phyloP scores from a whole-genome alignment of 2,797 vertebrate genomes.

The Spinus pinus region DNA sequence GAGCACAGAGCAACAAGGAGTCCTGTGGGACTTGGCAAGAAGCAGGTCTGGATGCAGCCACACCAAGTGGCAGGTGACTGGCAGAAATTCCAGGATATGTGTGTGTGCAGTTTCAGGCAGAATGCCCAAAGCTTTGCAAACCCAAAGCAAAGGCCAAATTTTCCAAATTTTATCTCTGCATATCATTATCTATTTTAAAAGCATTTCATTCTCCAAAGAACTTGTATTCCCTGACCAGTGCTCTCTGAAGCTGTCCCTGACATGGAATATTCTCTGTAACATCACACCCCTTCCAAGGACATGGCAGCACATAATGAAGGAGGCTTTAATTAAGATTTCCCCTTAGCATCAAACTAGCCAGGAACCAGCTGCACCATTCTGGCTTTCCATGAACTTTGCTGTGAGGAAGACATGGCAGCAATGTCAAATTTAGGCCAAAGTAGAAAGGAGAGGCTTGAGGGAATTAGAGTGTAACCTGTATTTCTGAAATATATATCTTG shows the following conservation, averaged over 20 bases:
- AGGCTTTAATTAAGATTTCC: not conserved
- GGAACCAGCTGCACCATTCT: not conserved
- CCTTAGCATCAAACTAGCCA: not conserved
- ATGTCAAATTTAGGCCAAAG: not conserved
- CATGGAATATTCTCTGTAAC: not conserved
- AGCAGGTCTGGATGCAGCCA: not conserved
- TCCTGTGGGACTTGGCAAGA: not conserved
- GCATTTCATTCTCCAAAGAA: not conserved
- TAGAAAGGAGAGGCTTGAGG: not conserved
- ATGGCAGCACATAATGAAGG: not conserved
- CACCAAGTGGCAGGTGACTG: not conserved
- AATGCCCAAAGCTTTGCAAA: not conserved
- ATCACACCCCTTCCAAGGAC: not conserved
- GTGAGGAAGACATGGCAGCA: not conserved
- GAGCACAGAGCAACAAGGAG: not conserved
- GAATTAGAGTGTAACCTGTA: not conserved
- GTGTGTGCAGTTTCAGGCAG: not conserved
- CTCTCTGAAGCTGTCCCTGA: not conserved
- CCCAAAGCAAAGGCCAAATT: not conserved
- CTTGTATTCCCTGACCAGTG: not conserved
- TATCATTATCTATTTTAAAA: not conserved
- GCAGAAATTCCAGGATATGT: not conserved
- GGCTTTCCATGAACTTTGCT: not conserved
- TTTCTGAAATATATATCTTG: not conserved
- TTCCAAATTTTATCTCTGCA: not conserved